Evolutionary conservation across 1,140 invertebrate genomes (phyloP), one percentile per base, ranked within the genome.

Genomic region (Alviniconcha marisindica): DNA sequence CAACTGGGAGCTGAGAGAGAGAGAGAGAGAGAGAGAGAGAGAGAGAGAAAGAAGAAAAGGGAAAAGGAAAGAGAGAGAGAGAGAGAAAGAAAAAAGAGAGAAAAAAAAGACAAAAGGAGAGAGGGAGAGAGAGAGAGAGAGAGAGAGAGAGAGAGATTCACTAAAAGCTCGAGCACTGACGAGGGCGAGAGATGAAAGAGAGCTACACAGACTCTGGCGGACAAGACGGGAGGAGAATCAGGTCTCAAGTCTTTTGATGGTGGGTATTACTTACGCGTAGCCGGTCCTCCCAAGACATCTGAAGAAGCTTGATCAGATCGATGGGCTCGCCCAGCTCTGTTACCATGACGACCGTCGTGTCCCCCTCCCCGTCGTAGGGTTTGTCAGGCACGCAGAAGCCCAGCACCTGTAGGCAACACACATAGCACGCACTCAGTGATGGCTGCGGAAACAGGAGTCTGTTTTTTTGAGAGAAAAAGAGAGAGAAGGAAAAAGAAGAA

Each of bases 241-340:
- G 60, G 21, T 63, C 12, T 54, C 12, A 54, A 24, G 21, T 63
- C 21, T 63, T 31, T 63, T 24, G 60, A 31, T 12, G 60, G 60
- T 63, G 73, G 44, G 38, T n/a, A 44, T 44, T 42, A 80, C 84
- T 81, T 90, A 94, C 93, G 86, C 91, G 89, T 28, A 94, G 85
- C 76, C 93, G 87, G 76, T 94, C 92, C 88, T 94, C 93, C 94
- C 94, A 94, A 24, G 93, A 92, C 86, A 94, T 88, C 79, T 94
- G 94, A 42, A 94, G 87, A 1, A 94, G 88, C 84, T 87, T 89
- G 38, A 94, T 92, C 18, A 93, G 90, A 81, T 94, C 92, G 38
- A 94, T 85, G 21, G 93, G 91, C 38, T 93, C 92, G n/a, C 94
- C 94, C n/a, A 94, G 89, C 87, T 94, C 94, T 44, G 93, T 94